These are phyloP conservation scores for Meteorus sp. DNA, from an alignment of 1,140 invertebrate species.

Conservation along the genomic window DNA sequence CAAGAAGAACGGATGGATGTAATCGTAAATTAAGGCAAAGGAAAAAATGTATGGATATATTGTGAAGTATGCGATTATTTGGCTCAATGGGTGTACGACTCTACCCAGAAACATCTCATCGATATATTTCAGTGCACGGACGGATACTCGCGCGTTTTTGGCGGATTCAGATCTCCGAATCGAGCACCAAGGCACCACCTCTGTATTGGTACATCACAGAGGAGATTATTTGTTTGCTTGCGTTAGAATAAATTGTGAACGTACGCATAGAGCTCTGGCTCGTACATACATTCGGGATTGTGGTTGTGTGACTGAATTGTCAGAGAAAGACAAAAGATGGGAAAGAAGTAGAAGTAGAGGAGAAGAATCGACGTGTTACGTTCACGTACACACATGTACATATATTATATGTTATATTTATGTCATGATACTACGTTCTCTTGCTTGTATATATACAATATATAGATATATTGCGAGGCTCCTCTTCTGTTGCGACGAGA, in stretches of 20 bases:
- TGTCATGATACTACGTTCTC: too few species aligned
- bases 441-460: too few species aligned
- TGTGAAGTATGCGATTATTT: slow-evolving; percentile 8
- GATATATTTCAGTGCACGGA: slow-evolving; percentile 9
- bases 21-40: too few species aligned
- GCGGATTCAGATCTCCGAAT: too few species aligned
- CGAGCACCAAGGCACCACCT: too few species aligned
- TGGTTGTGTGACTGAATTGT: background rate
- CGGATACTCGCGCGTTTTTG: slow-evolving; percentile 10
- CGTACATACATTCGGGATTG: background rate
- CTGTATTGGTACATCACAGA: too few species aligned
- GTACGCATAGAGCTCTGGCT: background rate
- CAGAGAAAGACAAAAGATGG: background rate
- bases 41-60: too few species aligned
- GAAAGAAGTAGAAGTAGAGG: too few species aligned
- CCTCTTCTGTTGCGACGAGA: slow-evolving; percentile 26
- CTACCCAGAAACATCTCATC: slow-evolving; percentile 13
- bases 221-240: slow-evolving; percentile 14
- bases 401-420: too few species aligned
- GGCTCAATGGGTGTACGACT: slow-evolving; percentile 8
- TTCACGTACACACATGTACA: background rate
- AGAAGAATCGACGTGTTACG: slow-evolving; percentile 5
- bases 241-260: slow-evolving; percentile 17
- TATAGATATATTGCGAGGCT: too few species aligned
- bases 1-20: slow-evolving; percentile 11